Conservation (phyloP, 1,140 invertebrate genomes). For the Pinna nobilis region DNA sequence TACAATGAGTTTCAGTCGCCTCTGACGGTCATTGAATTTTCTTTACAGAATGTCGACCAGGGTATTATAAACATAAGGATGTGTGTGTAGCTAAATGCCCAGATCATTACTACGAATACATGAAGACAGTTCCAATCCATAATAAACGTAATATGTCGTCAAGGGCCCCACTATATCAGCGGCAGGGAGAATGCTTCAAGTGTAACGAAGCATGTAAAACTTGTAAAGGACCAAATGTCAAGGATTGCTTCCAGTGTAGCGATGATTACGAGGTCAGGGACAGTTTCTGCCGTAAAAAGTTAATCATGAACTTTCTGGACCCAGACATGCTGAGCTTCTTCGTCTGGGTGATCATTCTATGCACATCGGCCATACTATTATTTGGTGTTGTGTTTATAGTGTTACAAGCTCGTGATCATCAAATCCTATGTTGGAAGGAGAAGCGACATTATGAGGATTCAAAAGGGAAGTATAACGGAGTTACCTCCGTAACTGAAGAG, state of each 20-base stretch:
- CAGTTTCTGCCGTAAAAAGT: constrained; percentile 57
- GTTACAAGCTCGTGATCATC: constrained; percentile 58
- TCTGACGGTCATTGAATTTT: not conserved
- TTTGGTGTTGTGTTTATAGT: constrained; percentile 63
- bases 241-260: constrained; percentile 66
- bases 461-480: constrained; percentile 63
- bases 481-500: constrained; percentile 40
- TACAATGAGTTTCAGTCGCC: no score
- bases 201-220: constrained; percentile 66
- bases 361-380: constrained; percentile 62
- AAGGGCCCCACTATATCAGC: constrained; percentile 43
- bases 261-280: constrained; percentile 56
- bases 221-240: constrained; percentile 57
- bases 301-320: constrained; percentile 65
- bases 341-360: constrained; percentile 67
- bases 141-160: constrained; percentile 42
- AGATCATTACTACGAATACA: constrained; percentile 64
- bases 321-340: constrained; percentile 66
- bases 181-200: constrained; percentile 58
- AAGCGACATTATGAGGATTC: constrained; percentile 55
- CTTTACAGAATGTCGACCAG: constrained; percentile 66
- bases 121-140: constrained; percentile 57
- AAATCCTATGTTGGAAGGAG: constrained; percentile 63
- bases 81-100: constrained; percentile 67
- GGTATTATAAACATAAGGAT: constrained; percentile 65